Percentiles rank a stretch among this genome's conserved stretches.
Conservation (phyloP, 2,888 invertebrate species). For the Sinodicranocentrus sp. region DNA sequence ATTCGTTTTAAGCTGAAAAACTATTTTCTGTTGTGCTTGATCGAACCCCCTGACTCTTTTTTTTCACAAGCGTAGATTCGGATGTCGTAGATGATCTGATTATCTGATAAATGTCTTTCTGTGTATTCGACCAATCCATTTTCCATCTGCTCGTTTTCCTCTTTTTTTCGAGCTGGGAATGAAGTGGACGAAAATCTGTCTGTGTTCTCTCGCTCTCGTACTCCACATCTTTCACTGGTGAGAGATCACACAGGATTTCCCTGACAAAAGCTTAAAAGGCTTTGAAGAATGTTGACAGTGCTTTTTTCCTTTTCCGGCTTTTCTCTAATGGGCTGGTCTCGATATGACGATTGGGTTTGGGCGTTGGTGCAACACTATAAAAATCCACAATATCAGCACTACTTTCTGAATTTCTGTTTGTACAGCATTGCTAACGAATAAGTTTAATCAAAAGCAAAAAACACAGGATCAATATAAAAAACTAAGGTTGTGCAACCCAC, state of each 20-base stretch:
- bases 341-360: too few relatives aligned
- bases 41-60: conserved; percentile 27
- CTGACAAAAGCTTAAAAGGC: conserved; percentile 52
- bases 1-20: conserved; percentile 17
- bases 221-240: conserved; percentile 14
- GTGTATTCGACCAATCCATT: conserved; percentile 55
- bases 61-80: conserved; percentile 35
- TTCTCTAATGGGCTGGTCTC: too few relatives aligned
- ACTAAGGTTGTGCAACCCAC: too few relatives aligned
- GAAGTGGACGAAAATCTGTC: conserved; percentile 48
- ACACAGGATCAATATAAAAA: too few relatives aligned
- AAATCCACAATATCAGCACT: too few relatives aligned
- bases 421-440: too few relatives aligned
- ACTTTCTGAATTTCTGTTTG: too few relatives aligned
- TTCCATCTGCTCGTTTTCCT: conserved; percentile 44
- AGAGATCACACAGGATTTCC: conserved; percentile 55
- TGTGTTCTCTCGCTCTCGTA: conserved; percentile 13
- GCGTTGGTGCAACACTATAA: too few relatives aligned
- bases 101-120: conserved; percentile 63
- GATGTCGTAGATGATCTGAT: conserved; percentile 57
- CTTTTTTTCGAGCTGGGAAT: conserved; percentile 32
- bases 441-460: too few relatives aligned
- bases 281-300: conserved; percentile 49
- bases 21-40: conserved; percentile 2
- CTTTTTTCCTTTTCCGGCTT: neutral